These are phyloP conservation scores for Falco naumanni DNA, from an alignment of 2,797 vertebrate species.

Conservation along the genomic window DNA sequence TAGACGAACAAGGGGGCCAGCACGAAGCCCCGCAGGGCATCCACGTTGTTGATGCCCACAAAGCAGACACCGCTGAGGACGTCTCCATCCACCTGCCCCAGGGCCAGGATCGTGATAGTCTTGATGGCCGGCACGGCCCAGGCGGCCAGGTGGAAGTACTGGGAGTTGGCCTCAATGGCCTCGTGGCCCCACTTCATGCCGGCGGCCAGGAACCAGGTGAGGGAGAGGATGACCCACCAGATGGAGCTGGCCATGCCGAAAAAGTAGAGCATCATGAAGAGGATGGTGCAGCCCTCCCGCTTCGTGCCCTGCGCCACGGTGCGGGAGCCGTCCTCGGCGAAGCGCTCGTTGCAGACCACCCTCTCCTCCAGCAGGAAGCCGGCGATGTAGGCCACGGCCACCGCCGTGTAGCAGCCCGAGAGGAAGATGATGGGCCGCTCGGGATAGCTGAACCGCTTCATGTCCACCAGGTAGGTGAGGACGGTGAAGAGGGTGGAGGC, in stretches of 20 bases:
- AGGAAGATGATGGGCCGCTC: conserved; percentile 96
- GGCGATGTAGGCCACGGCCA: conserved; percentile 92
- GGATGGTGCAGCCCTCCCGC: conserved; percentile 95
- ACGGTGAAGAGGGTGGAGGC: conserved; percentile 95
- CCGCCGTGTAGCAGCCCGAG: conserved; percentile 94
- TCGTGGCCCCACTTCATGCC: conserved; percentile 99
- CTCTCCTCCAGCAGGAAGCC: conserved; percentile 93
- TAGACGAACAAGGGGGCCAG: conserved; percentile 93
- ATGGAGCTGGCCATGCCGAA: conserved; percentile 91
- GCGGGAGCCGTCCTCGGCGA: conserved; percentile 86
- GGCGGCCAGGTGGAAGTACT: conserved; percentile 95
- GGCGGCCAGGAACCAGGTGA: conserved; percentile 96
- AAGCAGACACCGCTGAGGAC: conserved; percentile 93
- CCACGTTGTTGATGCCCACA: conserved; percentile 93
- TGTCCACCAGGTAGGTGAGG: conserved; percentile 95
- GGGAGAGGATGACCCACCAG: conserved; percentile 95
- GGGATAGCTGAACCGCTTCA: conserved; percentile 96
- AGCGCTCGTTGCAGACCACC: conserved; percentile 92
- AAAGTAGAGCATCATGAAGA: conserved; percentile 97
- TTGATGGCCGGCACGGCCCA: conserved; percentile 96
- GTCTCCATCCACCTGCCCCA: conserved; percentile 95
- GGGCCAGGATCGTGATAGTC: conserved; percentile 92
- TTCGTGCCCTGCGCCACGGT: conserved; percentile 96
- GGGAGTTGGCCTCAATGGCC: conserved; percentile 97
- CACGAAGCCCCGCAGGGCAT: conserved; percentile 92